phyloP scores from a whole-genome alignment of 2,888 invertebrate genomes.

The Drosophila koepferae region DNA sequence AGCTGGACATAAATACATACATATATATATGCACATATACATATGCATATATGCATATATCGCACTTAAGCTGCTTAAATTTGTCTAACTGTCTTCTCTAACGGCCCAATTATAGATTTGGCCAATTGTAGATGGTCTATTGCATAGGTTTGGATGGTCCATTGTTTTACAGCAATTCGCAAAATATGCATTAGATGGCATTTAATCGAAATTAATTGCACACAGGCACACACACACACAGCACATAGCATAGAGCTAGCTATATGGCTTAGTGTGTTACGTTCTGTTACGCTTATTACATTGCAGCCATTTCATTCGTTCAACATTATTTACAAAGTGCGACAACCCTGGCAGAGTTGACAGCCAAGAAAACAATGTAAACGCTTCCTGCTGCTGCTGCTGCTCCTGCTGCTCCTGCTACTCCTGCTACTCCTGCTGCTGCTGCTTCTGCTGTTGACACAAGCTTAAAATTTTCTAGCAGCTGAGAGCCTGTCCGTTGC shows the following conservation, averaged over 20 bases:
- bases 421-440: not conserved
- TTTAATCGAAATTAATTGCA: conserved; percentile 26
- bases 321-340: conserved; percentile 12
- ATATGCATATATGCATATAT: not conserved
- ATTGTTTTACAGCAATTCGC: not conserved
- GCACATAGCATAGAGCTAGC: not conserved
- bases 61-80: conserved; percentile 18
- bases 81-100: conserved; percentile 15
- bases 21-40: not conserved
- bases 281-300: not conserved
- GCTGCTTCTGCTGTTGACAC: conserved; percentile 25
- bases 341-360: conserved; percentile 16
- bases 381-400: not conserved
- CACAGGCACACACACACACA: not conserved
- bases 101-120: conserved; percentile 47
- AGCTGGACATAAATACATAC: not conserved
- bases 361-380: conserved; percentile 26
- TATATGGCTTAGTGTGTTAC: conserved; percentile 4
- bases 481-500: conserved; percentile 19
- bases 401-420: not conserved
- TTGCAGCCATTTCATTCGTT: not conserved
- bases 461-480: conserved; percentile 37
- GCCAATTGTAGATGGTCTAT: conserved; percentile 30
- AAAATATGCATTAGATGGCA: conserved; percentile 6
- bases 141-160: conserved; percentile 1